Base-by-base conservation (phyloP, 2,888 invertebrate species). In the Tachina grossa region DNA sequence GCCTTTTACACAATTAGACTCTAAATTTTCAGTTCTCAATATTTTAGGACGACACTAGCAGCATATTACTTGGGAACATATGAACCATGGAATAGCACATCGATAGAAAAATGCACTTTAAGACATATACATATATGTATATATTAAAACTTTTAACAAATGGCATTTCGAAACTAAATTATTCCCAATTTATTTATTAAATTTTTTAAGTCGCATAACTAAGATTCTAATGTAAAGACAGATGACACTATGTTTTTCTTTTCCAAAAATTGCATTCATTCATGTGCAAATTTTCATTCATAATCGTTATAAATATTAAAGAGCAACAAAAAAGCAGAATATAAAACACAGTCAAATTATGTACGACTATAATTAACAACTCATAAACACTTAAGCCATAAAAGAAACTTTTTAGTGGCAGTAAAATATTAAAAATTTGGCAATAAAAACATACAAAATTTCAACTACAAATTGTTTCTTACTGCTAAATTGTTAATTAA, bases 361-460 rank as follows among this genome's bases (percentile, higher is more conserved):
- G 59, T 66, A 51, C 74, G 19, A 65, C 45, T 49, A 63, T 75
- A 87, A 83, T 87, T 87, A 83, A 83, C 85, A 87, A 87, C 68
- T 78, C 78, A 74, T 87, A 84, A 87, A 80, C 66, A 77, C 31
- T 81, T n/a, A 65, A 72, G 4, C 51, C 53, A 66, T 51, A 68
- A 74, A 51, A 68, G 51, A 10, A 53, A 49, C 41, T 74, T 78
- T 83, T 83, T 83, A 72, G 59, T 74, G 59, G 43, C 51, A 45
- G 45, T 72, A 84, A 81, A 77, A 77, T 63, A 72, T 31, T 6
- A 31, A 74, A 77, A 84, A 57, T 77, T 81, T 77, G 61, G 68
- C 68, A 75, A 84, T 81, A 77, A 84, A 81, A 81, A 65, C 84
- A 80, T 77, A 66, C 22, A 75, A 69, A 57, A 55, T 66, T 51